A percentile compares a stretch with the other conserved stretches of the same genome.
phyloP scores from a whole-genome alignment of 2,113 vertebrate species.

The Apteryx mantelli region DNA sequence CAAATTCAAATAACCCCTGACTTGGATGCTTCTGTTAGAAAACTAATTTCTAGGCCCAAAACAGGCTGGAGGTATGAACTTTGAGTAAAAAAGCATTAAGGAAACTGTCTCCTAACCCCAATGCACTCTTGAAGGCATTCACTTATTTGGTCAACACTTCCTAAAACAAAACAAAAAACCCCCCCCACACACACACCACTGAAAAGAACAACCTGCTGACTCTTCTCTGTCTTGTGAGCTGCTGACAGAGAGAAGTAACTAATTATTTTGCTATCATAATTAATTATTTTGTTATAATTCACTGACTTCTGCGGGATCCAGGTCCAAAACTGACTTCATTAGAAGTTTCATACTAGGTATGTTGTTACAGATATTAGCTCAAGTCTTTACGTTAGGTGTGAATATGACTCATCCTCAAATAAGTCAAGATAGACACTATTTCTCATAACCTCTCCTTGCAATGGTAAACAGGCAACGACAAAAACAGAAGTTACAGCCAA shows the following conservation, averaged over 20 bases:
- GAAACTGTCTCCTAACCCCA: neutral
- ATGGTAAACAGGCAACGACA: constrained; percentile 9
- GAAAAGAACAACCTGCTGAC: neutral
- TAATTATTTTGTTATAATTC: neutral
- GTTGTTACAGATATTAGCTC: constrained; percentile 12
- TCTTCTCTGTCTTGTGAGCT: neutral
- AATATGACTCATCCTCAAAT: constrained; percentile 1
- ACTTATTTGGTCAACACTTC: neutral
- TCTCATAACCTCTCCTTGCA: neutral
- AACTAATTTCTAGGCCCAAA: neutral
- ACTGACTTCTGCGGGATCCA: neutral
- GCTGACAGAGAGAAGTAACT: neutral
- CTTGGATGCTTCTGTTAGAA: neutral
- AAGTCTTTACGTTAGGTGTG: neutral
- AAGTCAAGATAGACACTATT: neutral
- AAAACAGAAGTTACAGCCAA: neutral
- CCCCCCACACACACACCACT: neutral
- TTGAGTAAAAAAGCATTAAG: neutral
- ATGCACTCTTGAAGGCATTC: neutral
- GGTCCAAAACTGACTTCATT: constrained; percentile 23
- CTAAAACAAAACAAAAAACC: neutral
- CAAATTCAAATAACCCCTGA: neutral
- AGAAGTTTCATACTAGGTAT: neutral
- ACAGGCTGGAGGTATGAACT: neutral
- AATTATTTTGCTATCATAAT: neutral